These are phyloP conservation scores for Gobiocypris rarus DNA, from an alignment of 2,113 vertebrate genomes.

Conservation along the genomic window DNA sequence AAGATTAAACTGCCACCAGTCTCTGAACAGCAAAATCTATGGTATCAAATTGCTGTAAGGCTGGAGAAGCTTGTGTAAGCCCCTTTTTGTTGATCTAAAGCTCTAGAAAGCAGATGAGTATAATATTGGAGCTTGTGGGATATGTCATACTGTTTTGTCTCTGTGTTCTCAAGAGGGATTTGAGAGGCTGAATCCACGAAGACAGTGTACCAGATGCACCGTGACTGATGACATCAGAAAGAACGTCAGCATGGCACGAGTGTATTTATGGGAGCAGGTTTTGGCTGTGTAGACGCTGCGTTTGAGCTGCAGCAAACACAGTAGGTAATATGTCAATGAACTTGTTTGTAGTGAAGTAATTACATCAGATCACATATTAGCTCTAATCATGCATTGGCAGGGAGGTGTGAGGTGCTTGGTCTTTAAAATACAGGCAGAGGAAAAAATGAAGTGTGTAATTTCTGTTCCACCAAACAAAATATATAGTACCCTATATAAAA, in stretches of 20 bases:
- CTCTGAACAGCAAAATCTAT: background rate
- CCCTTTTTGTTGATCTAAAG: conserved; percentile 7
- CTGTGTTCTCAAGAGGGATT: conserved; percentile 39
- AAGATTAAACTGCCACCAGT: background rate
- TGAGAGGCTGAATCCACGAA: conserved; percentile 29
- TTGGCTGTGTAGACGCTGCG: background rate
- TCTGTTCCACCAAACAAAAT: background rate
- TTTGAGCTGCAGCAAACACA: background rate
- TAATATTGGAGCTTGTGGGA: conserved; percentile 36
- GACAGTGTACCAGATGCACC: conserved; percentile 9
- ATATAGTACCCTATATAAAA: background rate
- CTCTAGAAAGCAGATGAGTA: background rate
- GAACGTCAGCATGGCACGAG: conserved; percentile 24
- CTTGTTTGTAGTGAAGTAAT: conserved; percentile 26
- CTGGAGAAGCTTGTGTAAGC: conserved; percentile 13
- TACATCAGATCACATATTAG: conserved; percentile 27
- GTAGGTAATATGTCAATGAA: conserved; percentile 25
- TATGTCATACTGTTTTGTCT: conserved; percentile 37
- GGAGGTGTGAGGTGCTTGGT: conserved; percentile 38
- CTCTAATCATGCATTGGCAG: conserved; percentile 30
- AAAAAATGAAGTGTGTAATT: conserved; percentile 5
- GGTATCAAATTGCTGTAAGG: background rate
- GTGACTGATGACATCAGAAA: conserved; percentile 45
- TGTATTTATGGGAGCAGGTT: conserved; percentile 37
- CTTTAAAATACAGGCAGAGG: conserved; percentile 14